These are phyloP conservation scores for Folsomia candida DNA, from an alignment of 2,888 invertebrate species.

Conservation along the genomic window DNA sequence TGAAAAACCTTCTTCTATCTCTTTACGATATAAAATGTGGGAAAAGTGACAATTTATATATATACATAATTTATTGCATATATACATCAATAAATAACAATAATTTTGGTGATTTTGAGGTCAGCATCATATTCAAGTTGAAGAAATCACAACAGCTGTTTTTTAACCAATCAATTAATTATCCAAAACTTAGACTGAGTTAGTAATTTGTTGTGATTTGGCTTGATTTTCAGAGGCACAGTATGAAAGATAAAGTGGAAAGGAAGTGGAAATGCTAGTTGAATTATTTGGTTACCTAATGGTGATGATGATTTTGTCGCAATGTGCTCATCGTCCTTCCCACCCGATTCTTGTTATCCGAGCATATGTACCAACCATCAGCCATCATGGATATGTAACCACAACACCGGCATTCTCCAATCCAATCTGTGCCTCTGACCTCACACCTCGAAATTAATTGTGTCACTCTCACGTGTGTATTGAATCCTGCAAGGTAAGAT, in stretches of 20 bases:
- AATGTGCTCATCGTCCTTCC: too few species aligned
- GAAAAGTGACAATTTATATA: too few species aligned
- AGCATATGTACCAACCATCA: not conserved
- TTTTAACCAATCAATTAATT: not conserved
- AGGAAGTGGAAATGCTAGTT: slow-evolving; percentile 30
- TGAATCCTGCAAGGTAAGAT: slow-evolving; percentile 32
- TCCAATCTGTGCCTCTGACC: slow-evolving; percentile 44
- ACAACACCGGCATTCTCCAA: slow-evolving; percentile 43
- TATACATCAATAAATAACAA: too few species aligned
- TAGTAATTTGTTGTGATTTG: slow-evolving; percentile 45
- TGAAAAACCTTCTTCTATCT: too few species aligned
- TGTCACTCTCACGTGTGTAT: slow-evolving; percentile 2
- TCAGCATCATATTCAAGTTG: not conserved
- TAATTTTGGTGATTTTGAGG: too few species aligned
- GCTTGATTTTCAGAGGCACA: slow-evolving; percentile 47
- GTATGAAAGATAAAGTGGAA: slow-evolving; percentile 40
- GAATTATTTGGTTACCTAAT: slow-evolving; percentile 1
- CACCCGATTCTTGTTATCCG: too few species aligned
- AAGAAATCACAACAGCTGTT: not conserved
- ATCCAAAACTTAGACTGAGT: not conserved
- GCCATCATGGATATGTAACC: not conserved
- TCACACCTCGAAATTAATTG: not conserved
- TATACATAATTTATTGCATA: too few species aligned
- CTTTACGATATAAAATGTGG: too few species aligned
- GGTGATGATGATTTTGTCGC: too few species aligned